A percentile compares a stretch with the other conserved stretches of the same genome.
Evolutionary conservation across 2,888 invertebrate genomes (phyloP).

Genomic region (Drosophila cracens): DNA sequence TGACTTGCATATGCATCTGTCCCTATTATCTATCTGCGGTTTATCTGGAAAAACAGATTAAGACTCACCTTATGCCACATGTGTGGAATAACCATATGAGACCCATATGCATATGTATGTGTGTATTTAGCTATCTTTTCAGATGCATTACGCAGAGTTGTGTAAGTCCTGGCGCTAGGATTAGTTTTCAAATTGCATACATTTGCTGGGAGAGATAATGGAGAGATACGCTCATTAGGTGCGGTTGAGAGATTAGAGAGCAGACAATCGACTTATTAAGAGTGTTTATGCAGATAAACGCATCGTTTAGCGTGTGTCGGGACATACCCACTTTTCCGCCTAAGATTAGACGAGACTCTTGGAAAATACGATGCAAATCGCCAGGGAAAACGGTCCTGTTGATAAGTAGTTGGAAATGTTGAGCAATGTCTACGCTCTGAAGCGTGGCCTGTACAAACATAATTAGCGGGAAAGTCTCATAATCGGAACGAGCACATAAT

Average conservation of each 20-base stretch:
- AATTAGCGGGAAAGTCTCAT: slow-evolving; percentile 68
- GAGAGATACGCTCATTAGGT: slow-evolving; percentile 67
- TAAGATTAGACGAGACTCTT: slow-evolving; percentile 63
- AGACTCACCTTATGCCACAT: slow-evolving; percentile 51
- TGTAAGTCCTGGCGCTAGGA: slow-evolving; percentile 77
- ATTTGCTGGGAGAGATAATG: slow-evolving; percentile 67
- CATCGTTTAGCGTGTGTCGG: slow-evolving; percentile 82
- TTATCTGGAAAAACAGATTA: slow-evolving; percentile 70
- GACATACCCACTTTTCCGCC: slow-evolving; percentile 82
- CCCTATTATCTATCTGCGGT: slow-evolving; percentile 28
- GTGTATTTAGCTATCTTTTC: slow-evolving; percentile 21
- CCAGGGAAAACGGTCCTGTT: slow-evolving; percentile 14
- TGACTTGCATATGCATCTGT: slow-evolving; percentile 21
- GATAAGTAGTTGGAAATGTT: slow-evolving; percentile 62
- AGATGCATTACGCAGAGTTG: slow-evolving; percentile 56
- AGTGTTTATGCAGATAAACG: slow-evolving; percentile 82
- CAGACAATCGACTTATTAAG: slow-evolving; percentile 80
- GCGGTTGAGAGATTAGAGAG: slow-evolving; percentile 65
- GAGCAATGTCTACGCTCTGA: slow-evolving; percentile 34
- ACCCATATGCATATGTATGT: slow-evolving; percentile 1
- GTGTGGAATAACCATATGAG: slow-evolving; percentile 51
- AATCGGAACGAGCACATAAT: slow-evolving; percentile 39
- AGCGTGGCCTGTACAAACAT: slow-evolving; percentile 60
- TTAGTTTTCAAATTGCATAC: slow-evolving; percentile 62
- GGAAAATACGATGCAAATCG: slow-evolving; percentile 64